Base-by-base conservation (phyloP, 2,888 invertebrate species). In the Drosophila merina region DNA sequence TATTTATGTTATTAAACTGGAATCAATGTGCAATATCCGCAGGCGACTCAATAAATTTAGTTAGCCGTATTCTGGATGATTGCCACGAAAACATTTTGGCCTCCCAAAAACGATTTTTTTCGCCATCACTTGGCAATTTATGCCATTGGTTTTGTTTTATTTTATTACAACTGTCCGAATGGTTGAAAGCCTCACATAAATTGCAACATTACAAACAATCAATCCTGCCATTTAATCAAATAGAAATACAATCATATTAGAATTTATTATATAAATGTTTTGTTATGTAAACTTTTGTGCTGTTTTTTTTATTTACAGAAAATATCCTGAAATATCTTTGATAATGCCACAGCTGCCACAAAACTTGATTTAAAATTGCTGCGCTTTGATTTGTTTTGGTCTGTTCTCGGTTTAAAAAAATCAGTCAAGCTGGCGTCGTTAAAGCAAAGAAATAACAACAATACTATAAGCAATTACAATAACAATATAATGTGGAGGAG, bases 401-500 rank as follows among this genome's bases (percentile, higher is more conserved):
- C 30, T 20, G 28, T 55, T 33, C 47, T 4, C 5, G 10, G 10
- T 42, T 26, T n/a, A 30, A 9, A 44, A 12, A 71, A 76, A 70
- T 71, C 63, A 57, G 57, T 77, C 86, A 82, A 83, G 72, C 86
- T 82, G 86, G 81, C 77, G 84, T 83, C 81, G 67, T 72, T 82
- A 52, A 77, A 80, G 72, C 62, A 71, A 33, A 31, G 64, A 36
- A 74, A 72, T 66, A 83, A 67, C 57, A 72, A 77, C 26, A 77
- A 75, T 51, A 60, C 62, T 47, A 74, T 69, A 55, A 72, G 81
- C 84, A 86, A 82, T 74, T 86, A 82, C 40, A 84, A 86, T 80
- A 83, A 84, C 28, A 80, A 87, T 88, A 91, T 88, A 86, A 91
- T 91, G 91, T 91, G 91, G 91, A 91, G 90, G 86, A 90, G 90